phyloP scores from a whole-genome alignment of 2,888 invertebrate genomes.

The Nudaria mundana region DNA sequence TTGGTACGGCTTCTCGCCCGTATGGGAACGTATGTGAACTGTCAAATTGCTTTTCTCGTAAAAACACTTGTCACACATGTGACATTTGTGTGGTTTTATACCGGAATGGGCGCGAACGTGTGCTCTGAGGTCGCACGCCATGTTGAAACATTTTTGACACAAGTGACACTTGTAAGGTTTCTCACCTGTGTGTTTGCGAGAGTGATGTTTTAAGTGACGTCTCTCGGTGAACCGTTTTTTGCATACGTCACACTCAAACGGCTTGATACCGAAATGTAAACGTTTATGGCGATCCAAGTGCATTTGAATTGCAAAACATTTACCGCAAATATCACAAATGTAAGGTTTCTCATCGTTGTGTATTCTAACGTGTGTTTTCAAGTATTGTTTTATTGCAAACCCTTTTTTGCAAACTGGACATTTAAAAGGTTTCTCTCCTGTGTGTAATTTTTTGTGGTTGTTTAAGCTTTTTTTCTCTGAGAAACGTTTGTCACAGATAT shows the following conservation, averaged over 20 bases:
- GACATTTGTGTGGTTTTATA: not conserved
- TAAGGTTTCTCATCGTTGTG: not conserved
- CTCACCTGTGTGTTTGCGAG: not conserved
- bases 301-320: not conserved
- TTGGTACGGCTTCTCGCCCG: not conserved
- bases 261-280: not conserved
- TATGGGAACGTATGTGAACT: not conserved
- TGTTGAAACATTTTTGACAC: not conserved
- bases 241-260: not conserved
- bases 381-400: not conserved
- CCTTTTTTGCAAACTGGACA: not conserved
- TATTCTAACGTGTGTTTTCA: not conserved
- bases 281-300: not conserved
- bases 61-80: conserved; percentile 1
- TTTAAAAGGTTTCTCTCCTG: not conserved
- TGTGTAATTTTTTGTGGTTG: not conserved
- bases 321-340: not conserved
- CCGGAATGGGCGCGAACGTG: not conserved
- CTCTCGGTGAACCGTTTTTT: not conserved
- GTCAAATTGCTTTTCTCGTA: not conserved
- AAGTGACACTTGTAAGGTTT: not conserved
- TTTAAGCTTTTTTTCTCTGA: not conserved
- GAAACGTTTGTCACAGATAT: not conserved
- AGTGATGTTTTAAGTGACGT: not conserved
- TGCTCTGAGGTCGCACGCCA: not conserved